These are phyloP conservation scores for Athene noctua DNA, from an alignment of 2,113 vertebrate genomes.

Conservation along the genomic window DNA sequence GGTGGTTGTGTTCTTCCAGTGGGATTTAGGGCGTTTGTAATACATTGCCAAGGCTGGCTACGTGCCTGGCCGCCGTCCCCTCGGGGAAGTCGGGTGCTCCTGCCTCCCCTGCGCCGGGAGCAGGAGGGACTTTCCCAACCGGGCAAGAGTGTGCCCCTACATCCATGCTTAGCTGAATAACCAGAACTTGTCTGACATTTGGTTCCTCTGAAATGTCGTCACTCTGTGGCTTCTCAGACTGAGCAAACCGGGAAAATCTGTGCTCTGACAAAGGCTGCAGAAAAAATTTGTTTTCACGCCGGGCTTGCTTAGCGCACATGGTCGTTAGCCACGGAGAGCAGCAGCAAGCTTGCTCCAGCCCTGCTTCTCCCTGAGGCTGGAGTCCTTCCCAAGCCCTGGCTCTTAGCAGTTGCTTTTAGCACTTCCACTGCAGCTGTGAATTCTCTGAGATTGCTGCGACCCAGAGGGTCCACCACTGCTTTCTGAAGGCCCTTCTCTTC, in stretches of 20 bases:
- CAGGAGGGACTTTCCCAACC: not conserved
- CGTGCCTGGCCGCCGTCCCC: not conserved
- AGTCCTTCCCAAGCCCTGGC: not conserved
- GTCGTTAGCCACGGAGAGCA: rapidly evolving
- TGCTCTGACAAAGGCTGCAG: not conserved
- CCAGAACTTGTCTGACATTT: rapidly evolving
- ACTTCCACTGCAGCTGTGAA: not conserved
- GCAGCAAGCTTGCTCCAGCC: not conserved
- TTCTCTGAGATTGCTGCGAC: not conserved
- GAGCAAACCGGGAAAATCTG: not conserved
- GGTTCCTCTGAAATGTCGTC: not conserved
- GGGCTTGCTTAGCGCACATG: not conserved
- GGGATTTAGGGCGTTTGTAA: not conserved
- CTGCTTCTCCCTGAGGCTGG: not conserved
- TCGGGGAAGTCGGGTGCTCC: not conserved
- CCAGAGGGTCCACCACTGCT: not conserved
- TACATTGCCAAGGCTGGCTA: not conserved
- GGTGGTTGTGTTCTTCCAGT: not conserved
- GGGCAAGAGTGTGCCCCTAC: rapidly evolving
- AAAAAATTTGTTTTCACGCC: not conserved
- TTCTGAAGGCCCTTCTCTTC: not conserved
- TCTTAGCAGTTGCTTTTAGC: not conserved
- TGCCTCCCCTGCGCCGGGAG: not conserved
- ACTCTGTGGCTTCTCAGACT: not conserved
- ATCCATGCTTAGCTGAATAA: not conserved